Percentiles rank a stretch among this genome's conserved stretches.
Conservation (phyloP, 2,797 vertebrate species). For the Clarias platycephalus region DNA sequence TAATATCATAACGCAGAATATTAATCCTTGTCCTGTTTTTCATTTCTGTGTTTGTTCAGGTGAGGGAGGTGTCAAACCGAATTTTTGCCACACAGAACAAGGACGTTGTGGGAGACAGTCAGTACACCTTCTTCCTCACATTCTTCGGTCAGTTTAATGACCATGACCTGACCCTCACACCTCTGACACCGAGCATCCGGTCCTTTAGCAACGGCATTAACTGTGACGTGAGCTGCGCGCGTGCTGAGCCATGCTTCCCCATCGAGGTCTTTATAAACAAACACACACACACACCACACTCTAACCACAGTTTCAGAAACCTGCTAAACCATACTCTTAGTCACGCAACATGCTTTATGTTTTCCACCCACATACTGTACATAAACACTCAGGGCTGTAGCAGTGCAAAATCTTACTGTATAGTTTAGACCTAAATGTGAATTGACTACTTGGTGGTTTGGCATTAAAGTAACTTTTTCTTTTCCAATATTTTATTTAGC, state of each 20-base stretch:
- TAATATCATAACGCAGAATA: background rate
- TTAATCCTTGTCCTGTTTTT: background rate
- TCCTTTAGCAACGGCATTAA: conserved; percentile 73
- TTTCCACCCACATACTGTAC: too few relatives aligned
- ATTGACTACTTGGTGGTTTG: too few relatives aligned
- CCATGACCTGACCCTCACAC: conserved; percentile 83
- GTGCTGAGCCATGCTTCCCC: conserved; percentile 77
- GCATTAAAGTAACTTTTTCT: too few relatives aligned
- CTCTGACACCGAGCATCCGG: conserved; percentile 74
- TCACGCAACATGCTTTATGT: too few relatives aligned
- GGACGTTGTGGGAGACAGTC: conserved; percentile 67
- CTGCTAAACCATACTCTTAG: too few relatives aligned
- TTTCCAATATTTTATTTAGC: conserved; percentile 62
- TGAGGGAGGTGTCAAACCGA: conserved; percentile 83
- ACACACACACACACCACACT: too few relatives aligned
- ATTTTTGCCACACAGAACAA: conserved; percentile 74
- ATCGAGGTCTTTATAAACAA: conserved; percentile 66
- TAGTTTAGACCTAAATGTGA: too few relatives aligned
- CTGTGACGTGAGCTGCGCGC: conserved; percentile 74
- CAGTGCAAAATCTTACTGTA: too few relatives aligned
- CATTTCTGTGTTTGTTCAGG: conserved; percentile 65
- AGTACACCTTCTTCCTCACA: conserved; percentile 76
- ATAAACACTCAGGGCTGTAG: too few relatives aligned
- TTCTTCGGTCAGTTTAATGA: conserved; percentile 87
- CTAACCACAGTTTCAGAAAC: too few relatives aligned